Conservation (phyloP, 2,797 vertebrate species). For the Hydrocynus forskahlii region DNA sequence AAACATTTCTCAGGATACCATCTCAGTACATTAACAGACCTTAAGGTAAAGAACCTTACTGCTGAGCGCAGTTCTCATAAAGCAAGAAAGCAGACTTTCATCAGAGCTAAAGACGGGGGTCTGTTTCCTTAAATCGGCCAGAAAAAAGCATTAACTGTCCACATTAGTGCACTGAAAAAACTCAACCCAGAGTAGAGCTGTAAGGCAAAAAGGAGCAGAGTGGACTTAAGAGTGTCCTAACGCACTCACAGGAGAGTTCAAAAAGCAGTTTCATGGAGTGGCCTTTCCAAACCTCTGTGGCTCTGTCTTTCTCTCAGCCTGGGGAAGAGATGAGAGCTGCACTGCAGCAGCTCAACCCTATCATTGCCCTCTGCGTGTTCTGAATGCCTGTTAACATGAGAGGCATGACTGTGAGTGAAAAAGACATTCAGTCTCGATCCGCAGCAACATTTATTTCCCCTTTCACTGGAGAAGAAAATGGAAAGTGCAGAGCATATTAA, state of each 20-base stretch:
- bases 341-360: neutral
- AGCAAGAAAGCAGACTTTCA: no score
- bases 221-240: constrained; percentile 41
- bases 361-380: neutral
- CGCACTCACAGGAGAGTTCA: constrained; percentile 16
- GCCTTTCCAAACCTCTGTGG: constrained; percentile 2
- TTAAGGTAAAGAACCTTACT: no score
- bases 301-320: neutral
- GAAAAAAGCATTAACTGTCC: constrained; percentile 10
- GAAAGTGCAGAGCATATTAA: neutral
- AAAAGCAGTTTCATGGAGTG: neutral
- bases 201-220: constrained; percentile 22
- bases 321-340: neutral
- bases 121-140: neutral
- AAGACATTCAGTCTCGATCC: constrained; percentile 2
- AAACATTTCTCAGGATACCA: no score
- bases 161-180: constrained; percentile 21
- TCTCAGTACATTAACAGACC: no score
- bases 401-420: constrained; percentile 1
- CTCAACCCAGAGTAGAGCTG: constrained; percentile 13
- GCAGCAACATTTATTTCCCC: neutral
- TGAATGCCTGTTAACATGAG: constrained; percentile 6
- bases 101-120: no score
- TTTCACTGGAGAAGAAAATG: neutral
- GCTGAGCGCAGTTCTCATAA: no score